Evolutionary conservation across 2,113 vertebrate species (phyloP).

Genomic region (Lagopus leucura): DNA sequence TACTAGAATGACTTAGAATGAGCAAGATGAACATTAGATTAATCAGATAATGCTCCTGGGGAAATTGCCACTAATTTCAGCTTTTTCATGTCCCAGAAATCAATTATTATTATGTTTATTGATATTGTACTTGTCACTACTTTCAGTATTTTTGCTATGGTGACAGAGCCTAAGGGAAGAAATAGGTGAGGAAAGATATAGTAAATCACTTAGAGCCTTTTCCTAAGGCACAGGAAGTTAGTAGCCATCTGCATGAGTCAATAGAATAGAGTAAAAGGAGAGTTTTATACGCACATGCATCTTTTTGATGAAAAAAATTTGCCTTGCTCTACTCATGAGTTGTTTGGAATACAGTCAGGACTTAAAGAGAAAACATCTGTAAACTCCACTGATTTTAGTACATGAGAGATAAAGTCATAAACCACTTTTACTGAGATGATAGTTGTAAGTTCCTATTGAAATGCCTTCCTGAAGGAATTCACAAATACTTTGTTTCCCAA

Average conservation of each 20-base stretch:
- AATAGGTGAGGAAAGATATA: conserved; percentile 36
- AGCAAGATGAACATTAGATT: conserved; percentile 81
- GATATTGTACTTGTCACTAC: conserved; percentile 81
- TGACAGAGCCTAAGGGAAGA: conserved; percentile 67
- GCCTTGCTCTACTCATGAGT: background rate
- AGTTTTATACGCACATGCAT: background rate
- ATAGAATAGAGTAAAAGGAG: background rate
- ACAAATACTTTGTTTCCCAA: background rate
- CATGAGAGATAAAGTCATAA: background rate
- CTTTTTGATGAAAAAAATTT: background rate
- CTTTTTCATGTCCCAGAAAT: conserved; percentile 83
- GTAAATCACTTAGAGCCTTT: conserved; percentile 50
- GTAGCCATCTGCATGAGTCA: background rate
- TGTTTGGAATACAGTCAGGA: background rate
- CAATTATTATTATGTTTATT: conserved; percentile 87
- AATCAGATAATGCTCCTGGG: conserved; percentile 77
- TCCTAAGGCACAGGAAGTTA: background rate
- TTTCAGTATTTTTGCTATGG: conserved; percentile 66
- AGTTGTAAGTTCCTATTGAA: background rate
- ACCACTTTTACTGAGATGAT: background rate
- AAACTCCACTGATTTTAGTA: background rate
- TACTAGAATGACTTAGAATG: conserved; percentile 70
- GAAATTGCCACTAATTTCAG: conserved; percentile 81
- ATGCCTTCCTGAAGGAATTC: background rate
- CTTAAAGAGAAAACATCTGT: background rate